Evolutionary conservation across 2,113 vertebrate species (phyloP), one percentile per base, ranked within the genome.

Genomic region (Monarcha castaneiventris): DNA sequence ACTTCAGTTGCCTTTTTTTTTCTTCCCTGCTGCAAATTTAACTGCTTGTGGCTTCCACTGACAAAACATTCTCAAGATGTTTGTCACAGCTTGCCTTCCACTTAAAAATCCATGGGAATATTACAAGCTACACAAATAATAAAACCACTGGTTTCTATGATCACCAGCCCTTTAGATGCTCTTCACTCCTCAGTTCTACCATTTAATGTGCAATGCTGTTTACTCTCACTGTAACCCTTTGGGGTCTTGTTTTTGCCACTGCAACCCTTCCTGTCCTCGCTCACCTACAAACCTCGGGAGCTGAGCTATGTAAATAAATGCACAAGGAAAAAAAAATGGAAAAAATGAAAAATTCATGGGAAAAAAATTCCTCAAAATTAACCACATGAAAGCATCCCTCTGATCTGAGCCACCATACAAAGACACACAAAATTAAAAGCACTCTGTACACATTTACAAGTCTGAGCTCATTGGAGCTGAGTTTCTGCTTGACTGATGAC

Each of bases 51-150:
- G 41, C 49, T 83, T 61, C 67, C 82, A 87, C 7, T 83, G 95
- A 66, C 37, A 73, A 61, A 93, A 55, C 78, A 80, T 83, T 92
- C 74, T 88, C 46, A 83, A 74, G 58, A 90, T 71, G 79, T 62
- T 95, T 94, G 63, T 86, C 90, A 95, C 90, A 97, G 75, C 82
- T 94, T 94, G 95, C 46, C 51, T 90, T 92, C 88, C 82, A 94
- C 75, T 94, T 77, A 92, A 88, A 90, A 93, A 90, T 79, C 63
- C 67, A 90, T 43, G 75, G 59, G 82, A 93, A 90, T 59, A 73
- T 35, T 69, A 66, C 16, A 66, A 83, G 46, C 37, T 51, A 54
- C 11, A 83, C 35, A 68, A 90, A 73, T 21, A 11, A 75, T 3
- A 49, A 84, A 94, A 82, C 54, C 62, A 30, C 30, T 39, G 11